Evolutionary conservation across 2,888 invertebrate species (phyloP), one percentile per base, ranked within the genome.

Genomic region (Drosophila quinaria): DNA sequence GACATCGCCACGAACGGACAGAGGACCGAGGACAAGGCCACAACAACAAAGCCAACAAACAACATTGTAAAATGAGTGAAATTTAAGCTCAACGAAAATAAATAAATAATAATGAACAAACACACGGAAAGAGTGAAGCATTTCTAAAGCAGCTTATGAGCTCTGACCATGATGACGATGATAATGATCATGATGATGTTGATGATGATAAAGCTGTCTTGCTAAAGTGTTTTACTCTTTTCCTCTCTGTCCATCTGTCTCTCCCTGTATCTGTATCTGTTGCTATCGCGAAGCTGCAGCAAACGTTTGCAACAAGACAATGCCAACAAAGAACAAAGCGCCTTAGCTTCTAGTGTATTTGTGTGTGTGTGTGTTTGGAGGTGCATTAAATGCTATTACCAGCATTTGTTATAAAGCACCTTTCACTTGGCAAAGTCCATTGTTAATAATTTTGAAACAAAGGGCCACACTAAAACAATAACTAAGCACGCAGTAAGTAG

Each of bases 391-490:
- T 87, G 85, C 76, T 87, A 80, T 87, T 87, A 87, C 68, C 59
- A 68, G 75, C 61, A 44, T 44, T 56, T 56, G 55, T 11, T 17
- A 47, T 54, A 37, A 63, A 59, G 70, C 82, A 73, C 74, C 76
- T 73, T 72, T 78, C 81, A 75, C 66, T 78, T 71, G 72, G 69
- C 71, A 69, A 70, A 66, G 73, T 54, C 82, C 82, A 85, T 88
- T 90, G 85, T 90, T 82, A 78, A 81, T 86, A 88, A 86, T 70
- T 90, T 81, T 54, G 67, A 79, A 79, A 90, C 87, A 88, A 90
- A 90, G 81, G 89, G 74, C 79, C 87, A 77, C 73, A 86, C 89
- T 79, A 86, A 86, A 87, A 87, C 90, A 87, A 88, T 89, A 90
- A 88, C 89, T 83, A 90, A 87, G 87, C 83, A 76, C 75, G 70